Conservation (phyloP, 2,888 invertebrate genomes). For the Platycheirus rosarum region DNA sequence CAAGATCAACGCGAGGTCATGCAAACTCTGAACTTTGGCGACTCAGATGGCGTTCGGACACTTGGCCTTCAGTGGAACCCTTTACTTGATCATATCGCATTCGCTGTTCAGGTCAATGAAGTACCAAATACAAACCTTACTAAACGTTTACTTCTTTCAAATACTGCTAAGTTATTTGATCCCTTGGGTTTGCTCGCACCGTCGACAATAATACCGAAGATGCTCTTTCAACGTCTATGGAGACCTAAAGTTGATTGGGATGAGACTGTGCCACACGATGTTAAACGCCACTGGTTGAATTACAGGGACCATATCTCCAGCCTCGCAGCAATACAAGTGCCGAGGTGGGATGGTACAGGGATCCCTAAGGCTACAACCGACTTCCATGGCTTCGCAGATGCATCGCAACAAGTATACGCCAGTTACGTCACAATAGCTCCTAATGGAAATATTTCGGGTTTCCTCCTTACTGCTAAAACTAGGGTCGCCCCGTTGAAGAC, state of each 20-base stretch:
- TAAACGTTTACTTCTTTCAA: slow-evolving; percentile 28
- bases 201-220: slow-evolving; percentile 8
- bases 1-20: slow-evolving; percentile 28
- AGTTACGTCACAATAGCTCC: background rate
- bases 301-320: too few relatives aligned
- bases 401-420: background rate
- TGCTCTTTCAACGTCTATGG: slow-evolving; percentile 18
- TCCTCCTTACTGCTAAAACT: background rate
- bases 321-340: slow-evolving; percentile 19
- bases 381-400: slow-evolving; percentile 1
- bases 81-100: slow-evolving; percentile 20
- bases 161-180: slow-evolving; percentile 16
- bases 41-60: slow-evolving; percentile 29
- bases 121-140: slow-evolving; percentile 23
- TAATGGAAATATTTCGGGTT: background rate
- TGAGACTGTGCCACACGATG: slow-evolving; percentile 20
- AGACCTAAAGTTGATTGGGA: slow-evolving; percentile 27
- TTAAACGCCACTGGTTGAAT: too few relatives aligned
- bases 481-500: slow-evolving; percentile 1
- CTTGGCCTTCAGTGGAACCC: slow-evolving; percentile 40
- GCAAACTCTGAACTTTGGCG: slow-evolving; percentile 22
- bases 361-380: slow-evolving; percentile 2
- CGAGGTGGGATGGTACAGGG: slow-evolving; percentile 12
- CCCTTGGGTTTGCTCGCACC: slow-evolving; percentile 20
- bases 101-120: slow-evolving; percentile 31